Conservation (phyloP, 2,113 vertebrate genomes). For the Salvelinus namaycush region DNA sequence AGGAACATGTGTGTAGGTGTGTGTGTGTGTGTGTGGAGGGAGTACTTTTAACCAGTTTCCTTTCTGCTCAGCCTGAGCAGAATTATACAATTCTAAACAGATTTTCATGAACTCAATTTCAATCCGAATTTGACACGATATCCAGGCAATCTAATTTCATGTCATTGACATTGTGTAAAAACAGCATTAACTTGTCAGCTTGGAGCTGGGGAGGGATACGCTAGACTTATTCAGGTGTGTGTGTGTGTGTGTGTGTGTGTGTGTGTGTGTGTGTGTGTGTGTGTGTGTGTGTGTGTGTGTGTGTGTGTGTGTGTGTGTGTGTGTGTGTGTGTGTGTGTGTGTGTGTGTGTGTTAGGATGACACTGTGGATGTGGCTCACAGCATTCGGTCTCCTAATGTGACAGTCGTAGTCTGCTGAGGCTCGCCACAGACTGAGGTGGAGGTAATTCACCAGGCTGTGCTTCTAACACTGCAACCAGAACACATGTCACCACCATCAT, state of each 20-base stretch:
- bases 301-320: slow-evolving; percentile 38
- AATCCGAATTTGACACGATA: slow-evolving; percentile 52
- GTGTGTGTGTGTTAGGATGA: slow-evolving; percentile 36
- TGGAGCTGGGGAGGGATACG: slow-evolving; percentile 40
- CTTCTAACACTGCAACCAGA: neutral
- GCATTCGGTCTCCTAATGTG: neutral
- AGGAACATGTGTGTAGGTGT: neutral
- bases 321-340: slow-evolving; percentile 45
- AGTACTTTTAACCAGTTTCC: slow-evolving; percentile 24
- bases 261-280: neutral
- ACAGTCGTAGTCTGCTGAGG: neutral
- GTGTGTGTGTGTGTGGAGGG: slow-evolving; percentile 53
- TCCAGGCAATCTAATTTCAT: slow-evolving; percentile 58
- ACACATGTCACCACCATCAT: neutral
- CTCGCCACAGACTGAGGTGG: slow-evolving; percentile 3
- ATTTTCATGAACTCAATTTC: slow-evolving; percentile 53
- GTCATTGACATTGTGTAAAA: slow-evolving; percentile 40
- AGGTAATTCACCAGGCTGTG: neutral
- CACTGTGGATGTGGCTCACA: neutral
- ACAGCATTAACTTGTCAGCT: slow-evolving; percentile 60
- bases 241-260: neutral
- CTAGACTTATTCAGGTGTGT: slow-evolving; percentile 17
- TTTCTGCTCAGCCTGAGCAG: slow-evolving; percentile 32
- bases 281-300: neutral
- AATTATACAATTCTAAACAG: slow-evolving; percentile 54